Conservation (phyloP, 2,888 invertebrate genomes). For the Pseudococcus viburni region DNA sequence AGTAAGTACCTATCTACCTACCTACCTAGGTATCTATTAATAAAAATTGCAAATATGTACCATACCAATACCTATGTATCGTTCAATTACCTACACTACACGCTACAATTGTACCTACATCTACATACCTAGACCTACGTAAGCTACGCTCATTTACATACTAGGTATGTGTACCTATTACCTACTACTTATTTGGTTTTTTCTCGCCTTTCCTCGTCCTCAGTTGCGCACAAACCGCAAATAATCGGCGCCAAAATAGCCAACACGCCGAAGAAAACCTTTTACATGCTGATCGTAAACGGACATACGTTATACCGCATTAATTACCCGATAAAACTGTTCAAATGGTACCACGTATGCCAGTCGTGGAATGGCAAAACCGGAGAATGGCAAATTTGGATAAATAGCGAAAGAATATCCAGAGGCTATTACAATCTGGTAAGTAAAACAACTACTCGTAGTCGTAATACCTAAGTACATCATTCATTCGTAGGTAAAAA, state of each 20-base stretch:
- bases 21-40: background rate
- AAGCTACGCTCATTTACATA: too few species aligned
- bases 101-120: too few species aligned
- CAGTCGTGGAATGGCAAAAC: conserved; percentile 91
- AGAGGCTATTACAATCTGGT: conserved; percentile 90
- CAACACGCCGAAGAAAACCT: conserved; percentile 85
- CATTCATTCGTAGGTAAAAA: too few species aligned
- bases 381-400: conserved; percentile 92
- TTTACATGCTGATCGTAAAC: conserved; percentile 85
- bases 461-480: too few species aligned
- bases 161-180: too few species aligned
- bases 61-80: background rate
- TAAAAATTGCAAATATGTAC: background rate
- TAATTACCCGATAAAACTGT: conserved; percentile 79
- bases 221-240: conserved; percentile 82
- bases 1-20: conserved; percentile 74
- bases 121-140: too few species aligned
- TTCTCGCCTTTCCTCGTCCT: background rate
- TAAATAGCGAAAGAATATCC: conserved; percentile 87
- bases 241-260: conserved; percentile 86
- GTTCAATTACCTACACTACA: too few species aligned
- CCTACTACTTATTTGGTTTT: background rate
- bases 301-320: conserved; percentile 86
- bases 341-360: conserved; percentile 88
- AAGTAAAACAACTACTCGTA: conserved; percentile 71